Evolutionary conservation across 2,797 vertebrate species (phyloP), one percentile per base, ranked within the genome.

Genomic region (Ceryle rudis): DNA sequence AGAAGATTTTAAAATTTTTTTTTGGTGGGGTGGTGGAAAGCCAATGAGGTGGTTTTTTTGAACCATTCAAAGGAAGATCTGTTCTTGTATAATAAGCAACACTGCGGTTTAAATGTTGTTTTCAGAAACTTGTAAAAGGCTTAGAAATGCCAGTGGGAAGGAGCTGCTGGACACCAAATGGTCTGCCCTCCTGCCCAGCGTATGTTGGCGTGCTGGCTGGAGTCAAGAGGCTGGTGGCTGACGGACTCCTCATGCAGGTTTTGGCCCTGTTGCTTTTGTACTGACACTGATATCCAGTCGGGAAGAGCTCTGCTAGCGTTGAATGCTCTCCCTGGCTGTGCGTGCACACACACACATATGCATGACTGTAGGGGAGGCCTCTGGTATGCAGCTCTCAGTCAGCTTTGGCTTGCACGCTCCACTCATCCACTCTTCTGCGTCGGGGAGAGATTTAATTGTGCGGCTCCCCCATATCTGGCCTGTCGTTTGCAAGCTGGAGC

Each of bases 1-100:
- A 98, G 96, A 98, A 98, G 98, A 97, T 94, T 96, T 77, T 55
- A 12, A 90, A 98, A 97, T 54, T 89, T 81, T 95, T 91, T 96
- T 91, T 96, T 97, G 94, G 95, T 97, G 97, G 97, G 97, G 94
- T 97, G 97, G 98, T 95, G 97, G 97, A 97, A 95, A 92, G 87
- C 91, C 96, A 95, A 90, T 91, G 80, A 96, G 73, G 17, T 54
- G 23, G 22, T 41, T 97, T 86, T 81, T 97, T 79, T 92, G 96
- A 97, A 95, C 95, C 79, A 74, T 93, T 90, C 92, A 90, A 91
- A 96, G 97, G 95, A 96, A 96, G 97, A 95, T 90, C 89, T 95
- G n/a, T 95, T 92, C 92, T 92, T 97, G 86, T 93, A 57, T 91
- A 90, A 93, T 51, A 86, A 85, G 66, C 91, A 91, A 57, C 33